Conservation (phyloP, 2,113 vertebrate species). For the Pogonocichla stellata region DNA sequence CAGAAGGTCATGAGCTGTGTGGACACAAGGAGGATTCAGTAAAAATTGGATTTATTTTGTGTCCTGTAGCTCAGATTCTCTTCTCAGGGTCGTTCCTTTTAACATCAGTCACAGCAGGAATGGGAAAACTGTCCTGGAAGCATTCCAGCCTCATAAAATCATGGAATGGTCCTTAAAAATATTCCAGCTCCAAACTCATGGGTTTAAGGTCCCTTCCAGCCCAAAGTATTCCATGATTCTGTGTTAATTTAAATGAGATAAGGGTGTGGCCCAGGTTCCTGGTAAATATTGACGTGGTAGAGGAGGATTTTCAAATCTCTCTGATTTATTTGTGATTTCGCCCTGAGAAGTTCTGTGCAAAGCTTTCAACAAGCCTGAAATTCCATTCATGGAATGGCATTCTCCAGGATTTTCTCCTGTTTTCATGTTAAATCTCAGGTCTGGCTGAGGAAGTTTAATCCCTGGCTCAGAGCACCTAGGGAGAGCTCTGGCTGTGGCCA, state of each 20-base stretch:
- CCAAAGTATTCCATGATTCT: background rate
- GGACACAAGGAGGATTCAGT: background rate
- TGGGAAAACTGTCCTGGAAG: background rate
- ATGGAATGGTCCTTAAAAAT: background rate
- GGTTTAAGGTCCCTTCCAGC: background rate
- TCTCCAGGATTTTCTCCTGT: background rate
- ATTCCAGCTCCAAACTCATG: background rate
- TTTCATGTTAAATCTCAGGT: rapidly evolving
- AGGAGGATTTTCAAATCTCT: background rate
- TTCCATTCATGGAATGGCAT: background rate
- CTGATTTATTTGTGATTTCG: background rate
- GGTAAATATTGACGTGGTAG: background rate
- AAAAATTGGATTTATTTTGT: background rate
- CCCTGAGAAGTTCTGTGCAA: background rate
- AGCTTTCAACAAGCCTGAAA: background rate
- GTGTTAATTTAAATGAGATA: background rate
- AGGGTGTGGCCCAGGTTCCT: background rate
- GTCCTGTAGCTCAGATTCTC: background rate
- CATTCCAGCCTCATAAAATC: background rate
- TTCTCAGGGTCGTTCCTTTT: background rate
- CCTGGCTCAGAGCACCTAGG: background rate
- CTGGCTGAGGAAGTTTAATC: background rate
- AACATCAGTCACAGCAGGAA: background rate
- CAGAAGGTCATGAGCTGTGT: background rate
- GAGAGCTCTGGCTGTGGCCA: background rate